Conservation (phyloP, 2,888 invertebrate genomes). For the Rhamphomyia laevipes region DNA sequence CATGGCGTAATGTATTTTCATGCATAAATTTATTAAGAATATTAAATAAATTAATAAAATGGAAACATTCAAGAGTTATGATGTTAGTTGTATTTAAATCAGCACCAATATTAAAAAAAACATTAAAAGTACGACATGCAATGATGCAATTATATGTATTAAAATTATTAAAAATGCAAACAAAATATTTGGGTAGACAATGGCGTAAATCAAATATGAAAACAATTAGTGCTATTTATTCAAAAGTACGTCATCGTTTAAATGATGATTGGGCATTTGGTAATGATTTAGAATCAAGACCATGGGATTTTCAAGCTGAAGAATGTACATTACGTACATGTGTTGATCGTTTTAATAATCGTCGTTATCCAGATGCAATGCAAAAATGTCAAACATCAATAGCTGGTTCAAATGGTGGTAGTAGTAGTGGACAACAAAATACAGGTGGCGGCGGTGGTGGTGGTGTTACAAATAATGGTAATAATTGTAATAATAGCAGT, state of each 20-base stretch:
- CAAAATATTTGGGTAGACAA: conserved; percentile 95
- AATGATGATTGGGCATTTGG: conserved; percentile 99
- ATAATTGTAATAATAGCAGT: background rate
- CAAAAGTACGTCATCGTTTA: conserved; percentile 87
- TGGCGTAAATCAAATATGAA: conserved; percentile 99
- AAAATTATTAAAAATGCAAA: conserved; percentile 98
- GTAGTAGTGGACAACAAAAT: conserved; percentile 3
- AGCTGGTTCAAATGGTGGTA: conserved; percentile 11
- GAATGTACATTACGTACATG: conserved; percentile 88
- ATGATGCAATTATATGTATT: conserved; percentile 97
- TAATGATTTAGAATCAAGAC: conserved; percentile 92
- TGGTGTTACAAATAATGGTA: background rate
- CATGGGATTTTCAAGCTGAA: conserved; percentile 97
- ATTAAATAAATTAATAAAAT: conserved; percentile 96
- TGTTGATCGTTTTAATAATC: conserved; percentile 91
- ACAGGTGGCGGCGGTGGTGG: background rate
- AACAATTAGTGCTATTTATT: conserved; percentile 97
- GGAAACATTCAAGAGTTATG: conserved; percentile 99
- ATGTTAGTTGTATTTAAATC: conserved; percentile 99
- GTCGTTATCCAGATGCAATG: conserved; percentile 61
- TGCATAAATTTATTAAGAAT: conserved; percentile 94
- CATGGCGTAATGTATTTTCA: conserved; percentile 97
- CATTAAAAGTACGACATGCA: conserved; percentile 88
- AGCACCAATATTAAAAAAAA: conserved; percentile 93
- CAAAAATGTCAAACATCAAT: conserved; percentile 29